Evolutionary conservation across 2,797 vertebrate genomes (phyloP).

Genomic region (Sarcoramphus papa): DNA sequence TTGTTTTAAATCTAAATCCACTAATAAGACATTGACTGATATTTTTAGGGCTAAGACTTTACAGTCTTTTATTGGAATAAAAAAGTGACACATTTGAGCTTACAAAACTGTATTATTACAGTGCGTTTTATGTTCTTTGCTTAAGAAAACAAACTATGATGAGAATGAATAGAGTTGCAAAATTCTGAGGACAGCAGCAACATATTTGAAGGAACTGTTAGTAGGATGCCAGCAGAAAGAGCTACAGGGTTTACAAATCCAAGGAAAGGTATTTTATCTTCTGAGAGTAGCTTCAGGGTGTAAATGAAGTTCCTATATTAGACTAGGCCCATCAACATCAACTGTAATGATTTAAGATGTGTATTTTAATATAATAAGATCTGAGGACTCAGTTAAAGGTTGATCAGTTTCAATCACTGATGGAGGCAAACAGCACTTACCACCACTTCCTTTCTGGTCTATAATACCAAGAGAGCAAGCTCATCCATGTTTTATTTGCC

Average conservation of each 20-base stretch:
- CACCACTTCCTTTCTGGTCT: background rate
- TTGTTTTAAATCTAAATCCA: slow-evolving; percentile 2
- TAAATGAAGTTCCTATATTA: background rate
- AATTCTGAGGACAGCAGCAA: background rate
- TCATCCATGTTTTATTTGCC: background rate
- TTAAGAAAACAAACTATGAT: background rate
- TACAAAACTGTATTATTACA: background rate
- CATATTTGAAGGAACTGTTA: background rate
- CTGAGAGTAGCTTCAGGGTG: background rate
- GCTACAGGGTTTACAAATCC: background rate
- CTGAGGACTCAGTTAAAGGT: background rate
- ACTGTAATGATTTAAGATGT: background rate
- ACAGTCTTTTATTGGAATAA: background rate
- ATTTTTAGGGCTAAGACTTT: background rate
- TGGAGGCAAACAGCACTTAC: background rate
- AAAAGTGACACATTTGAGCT: background rate
- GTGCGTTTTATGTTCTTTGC: background rate
- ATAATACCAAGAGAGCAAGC: background rate
- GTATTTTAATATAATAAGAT: background rate
- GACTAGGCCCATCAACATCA: background rate
- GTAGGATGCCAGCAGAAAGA: background rate
- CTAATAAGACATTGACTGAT: background rate
- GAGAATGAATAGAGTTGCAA: background rate
- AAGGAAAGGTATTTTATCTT: background rate
- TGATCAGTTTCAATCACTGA: background rate